Evolutionary conservation across 2,888 invertebrate species (phyloP), one percentile per base, ranked within the genome.

Genomic region (Drosophila hamatofila): DNA sequence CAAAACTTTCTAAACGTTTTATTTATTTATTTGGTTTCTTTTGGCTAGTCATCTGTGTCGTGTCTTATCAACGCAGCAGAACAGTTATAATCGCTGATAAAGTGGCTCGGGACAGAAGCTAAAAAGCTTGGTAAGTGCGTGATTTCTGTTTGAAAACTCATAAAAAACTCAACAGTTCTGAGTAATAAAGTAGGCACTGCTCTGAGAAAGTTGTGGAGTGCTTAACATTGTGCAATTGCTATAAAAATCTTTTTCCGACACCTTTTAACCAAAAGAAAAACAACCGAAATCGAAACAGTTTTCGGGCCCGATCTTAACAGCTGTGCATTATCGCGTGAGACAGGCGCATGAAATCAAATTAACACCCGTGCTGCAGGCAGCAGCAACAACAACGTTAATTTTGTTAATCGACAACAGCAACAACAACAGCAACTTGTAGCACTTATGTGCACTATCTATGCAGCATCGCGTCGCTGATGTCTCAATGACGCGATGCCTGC

Each of bases 261-360:
- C 75, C 69, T 64, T 62, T 60, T 65, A 65, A 60, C 60, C 64
- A 48, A 52, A 52, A 18, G 23, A 11, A 58, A 30, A 49, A 23
- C 33, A 39, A 54, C 37, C 16, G 3, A 54, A 54, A 46, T 78
- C 70, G 60, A 73, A 63, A 14, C 37, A 27, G 6, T 55, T 56
- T 67, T 58, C 49, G 37, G 39, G 51, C 55, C 54, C 65, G 84
- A 81, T 84, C 88, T 88, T 84, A 89, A 89, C 89, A 78, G 42
- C 21, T 16, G 42, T 65, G 72, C 75, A 75, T 75, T 80, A 80
- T 76, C 85, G 75, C 73, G 49, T 67, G 64, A 68, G 41, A 68
- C 69, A 63, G 78, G 58, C 65, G 62, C 69, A 67, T 61, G 75
- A 79, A 89, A 89, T 88, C 88, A 79, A 89, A 83, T 86, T 85